Conservation (phyloP, 1,140 invertebrate genomes). For the Drosophila paulistorum region DNA sequence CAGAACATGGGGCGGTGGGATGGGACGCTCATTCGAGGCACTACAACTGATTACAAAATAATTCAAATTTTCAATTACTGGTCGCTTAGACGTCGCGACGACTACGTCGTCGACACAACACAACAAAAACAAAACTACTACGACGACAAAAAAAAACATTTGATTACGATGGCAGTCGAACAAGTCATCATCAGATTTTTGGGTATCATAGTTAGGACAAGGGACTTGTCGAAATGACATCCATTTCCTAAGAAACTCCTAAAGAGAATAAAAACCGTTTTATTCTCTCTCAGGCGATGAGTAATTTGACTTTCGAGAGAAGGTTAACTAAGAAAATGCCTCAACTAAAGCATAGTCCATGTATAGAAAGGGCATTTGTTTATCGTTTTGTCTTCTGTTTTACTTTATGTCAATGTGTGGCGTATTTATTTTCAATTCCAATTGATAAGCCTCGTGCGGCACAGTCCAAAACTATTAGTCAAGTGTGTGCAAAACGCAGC, state of each 20-base stretch:
- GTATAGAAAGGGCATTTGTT: constrained; percentile 32
- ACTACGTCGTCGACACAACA: constrained; percentile 38
- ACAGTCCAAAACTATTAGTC: constrained; percentile 68
- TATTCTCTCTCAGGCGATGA: no score
- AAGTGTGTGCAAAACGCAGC: constrained; percentile 69
- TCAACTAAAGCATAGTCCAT: not conserved
- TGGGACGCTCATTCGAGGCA: constrained; percentile 7
- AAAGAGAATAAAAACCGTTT: no score
- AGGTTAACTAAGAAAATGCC: no score
- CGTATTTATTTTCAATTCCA: constrained; percentile 73
- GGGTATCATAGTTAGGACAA: not conserved
- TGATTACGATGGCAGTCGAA: constrained; percentile 52
- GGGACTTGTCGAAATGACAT: not conserved
- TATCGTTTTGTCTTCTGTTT: constrained; percentile 13
- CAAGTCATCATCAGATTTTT: not conserved
- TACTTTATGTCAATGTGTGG: constrained; percentile 26
- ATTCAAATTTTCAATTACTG: constrained; percentile 73
- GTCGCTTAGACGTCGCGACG: constrained; percentile 66
- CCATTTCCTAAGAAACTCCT: no score
- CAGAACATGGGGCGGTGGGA: no score
- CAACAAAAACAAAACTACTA: constrained; percentile 26
- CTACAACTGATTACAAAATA: constrained; percentile 73
- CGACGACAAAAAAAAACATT: constrained; percentile 43
- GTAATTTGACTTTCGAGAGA: no score
- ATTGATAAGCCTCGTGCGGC: constrained; percentile 71